Conservation (phyloP, 2,113 vertebrate species). For the Felis chaus region DNA sequence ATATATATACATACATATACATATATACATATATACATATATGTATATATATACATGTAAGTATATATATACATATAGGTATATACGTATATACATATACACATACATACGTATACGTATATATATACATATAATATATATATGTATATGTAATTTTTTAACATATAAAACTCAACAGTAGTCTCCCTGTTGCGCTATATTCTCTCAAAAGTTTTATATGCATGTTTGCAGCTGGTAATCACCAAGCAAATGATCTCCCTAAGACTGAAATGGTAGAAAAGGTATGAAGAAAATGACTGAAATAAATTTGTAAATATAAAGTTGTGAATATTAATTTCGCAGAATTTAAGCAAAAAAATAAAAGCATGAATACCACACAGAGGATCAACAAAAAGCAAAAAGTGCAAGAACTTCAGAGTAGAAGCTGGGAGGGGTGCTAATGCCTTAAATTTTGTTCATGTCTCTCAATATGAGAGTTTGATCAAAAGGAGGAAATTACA, state of each 20-base stretch:
- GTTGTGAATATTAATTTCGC: neutral
- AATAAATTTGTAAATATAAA: neutral
- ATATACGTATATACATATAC: neutral
- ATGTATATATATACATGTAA: too few species aligned
- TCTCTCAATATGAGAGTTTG: neutral
- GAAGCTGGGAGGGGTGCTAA: neutral
- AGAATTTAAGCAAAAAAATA: neutral
- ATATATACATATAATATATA: too few species aligned
- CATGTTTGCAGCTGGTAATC: neutral
- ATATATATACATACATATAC: rapidly evolving
- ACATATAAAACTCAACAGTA: neutral
- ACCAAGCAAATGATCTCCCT: neutral
- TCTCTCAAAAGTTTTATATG: neutral
- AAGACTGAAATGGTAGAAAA: neutral
- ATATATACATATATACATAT: too few species aligned
- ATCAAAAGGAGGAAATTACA: neutral
- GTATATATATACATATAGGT: too few species aligned
- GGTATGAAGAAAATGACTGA: neutral
- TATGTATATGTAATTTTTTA: neutral
- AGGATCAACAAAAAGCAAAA: neutral
- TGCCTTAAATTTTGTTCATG: neutral
- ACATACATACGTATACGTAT: too few species aligned
- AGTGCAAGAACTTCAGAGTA: neutral
- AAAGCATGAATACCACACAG: neutral
- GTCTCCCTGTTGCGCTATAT: neutral